Evolutionary conservation across 2,113 vertebrate genomes (phyloP).

Genomic region (Rana temporaria): DNA sequence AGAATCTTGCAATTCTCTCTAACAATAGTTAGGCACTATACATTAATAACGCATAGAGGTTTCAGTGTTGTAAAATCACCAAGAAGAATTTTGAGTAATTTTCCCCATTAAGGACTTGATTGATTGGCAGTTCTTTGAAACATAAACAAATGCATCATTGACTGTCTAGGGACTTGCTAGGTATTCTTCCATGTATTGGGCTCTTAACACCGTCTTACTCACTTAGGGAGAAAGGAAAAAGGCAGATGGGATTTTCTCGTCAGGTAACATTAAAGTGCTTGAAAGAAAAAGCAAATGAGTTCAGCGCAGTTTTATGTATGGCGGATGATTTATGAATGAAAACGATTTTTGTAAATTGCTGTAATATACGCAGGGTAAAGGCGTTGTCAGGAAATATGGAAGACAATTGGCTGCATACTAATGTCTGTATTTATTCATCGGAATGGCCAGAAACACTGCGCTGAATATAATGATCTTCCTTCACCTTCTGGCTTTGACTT

Average conservation of each 20-base stretch:
- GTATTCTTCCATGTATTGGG: not conserved
- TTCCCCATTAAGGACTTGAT: not conserved
- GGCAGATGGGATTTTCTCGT: not conserved
- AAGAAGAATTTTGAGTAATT: not conserved
- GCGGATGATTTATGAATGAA: constrained; percentile 10
- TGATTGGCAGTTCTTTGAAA: not conserved
- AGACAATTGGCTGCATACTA: not conserved
- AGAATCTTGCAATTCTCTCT: not conserved
- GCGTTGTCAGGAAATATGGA: constrained; percentile 15
- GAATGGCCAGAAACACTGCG: constrained; percentile 1
- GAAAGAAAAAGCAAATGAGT: not conserved
- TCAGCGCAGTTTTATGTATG: not conserved
- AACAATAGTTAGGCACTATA: not conserved
- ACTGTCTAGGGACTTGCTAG: not conserved
- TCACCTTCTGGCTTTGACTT: constrained; percentile 23
- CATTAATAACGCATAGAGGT: not conserved
- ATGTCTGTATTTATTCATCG: constrained; percentile 2
- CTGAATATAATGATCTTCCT: constrained; percentile 8
- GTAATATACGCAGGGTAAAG: constrained; percentile 14
- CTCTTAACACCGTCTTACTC: not conserved
- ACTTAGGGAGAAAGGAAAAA: constrained; percentile 4
- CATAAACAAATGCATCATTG: not conserved
- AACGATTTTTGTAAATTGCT: constrained; percentile 28
- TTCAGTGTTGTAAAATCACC: not conserved
- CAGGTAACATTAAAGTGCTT: constrained; percentile 11